These are phyloP conservation scores for Mus spretus DNA, from an alignment of 2,797 vertebrate genomes.

Conservation along the genomic window DNA sequence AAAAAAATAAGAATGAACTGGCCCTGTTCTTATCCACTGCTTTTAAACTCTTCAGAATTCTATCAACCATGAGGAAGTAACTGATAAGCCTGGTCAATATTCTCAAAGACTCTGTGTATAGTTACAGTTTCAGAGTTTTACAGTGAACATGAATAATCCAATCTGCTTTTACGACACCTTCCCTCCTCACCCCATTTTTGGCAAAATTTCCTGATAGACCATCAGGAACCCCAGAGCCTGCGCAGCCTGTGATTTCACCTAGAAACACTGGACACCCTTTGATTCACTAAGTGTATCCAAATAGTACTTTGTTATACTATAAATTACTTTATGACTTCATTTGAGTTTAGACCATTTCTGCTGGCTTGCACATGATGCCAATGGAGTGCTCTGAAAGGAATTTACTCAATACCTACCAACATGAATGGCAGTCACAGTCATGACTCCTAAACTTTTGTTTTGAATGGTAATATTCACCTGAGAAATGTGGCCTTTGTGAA, in stretches of 20 bases:
- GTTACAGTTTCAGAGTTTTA: constrained; percentile 1
- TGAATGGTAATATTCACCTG: background rate
- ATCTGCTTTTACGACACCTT: background rate
- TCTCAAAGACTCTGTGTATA: background rate
- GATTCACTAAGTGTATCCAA: background rate
- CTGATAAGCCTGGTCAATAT: background rate
- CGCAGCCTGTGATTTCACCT: background rate
- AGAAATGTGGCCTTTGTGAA: background rate
- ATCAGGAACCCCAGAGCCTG: background rate
- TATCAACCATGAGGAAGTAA: background rate
- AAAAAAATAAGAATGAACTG: background rate
- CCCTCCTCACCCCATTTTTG: background rate
- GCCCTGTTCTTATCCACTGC: background rate
- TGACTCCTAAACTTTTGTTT: background rate
- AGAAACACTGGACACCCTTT: background rate
- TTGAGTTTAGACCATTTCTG: background rate
- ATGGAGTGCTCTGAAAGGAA: background rate
- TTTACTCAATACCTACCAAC: background rate
- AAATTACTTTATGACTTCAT: background rate
- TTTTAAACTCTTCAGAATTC: background rate
- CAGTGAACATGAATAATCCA: background rate
- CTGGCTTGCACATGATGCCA: background rate
- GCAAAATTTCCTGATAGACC: background rate
- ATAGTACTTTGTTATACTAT: background rate
- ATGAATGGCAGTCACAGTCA: background rate